Evolutionary conservation across 1,140 invertebrate genomes (phyloP).

Genomic region (Penaeus vannamei): DNA sequence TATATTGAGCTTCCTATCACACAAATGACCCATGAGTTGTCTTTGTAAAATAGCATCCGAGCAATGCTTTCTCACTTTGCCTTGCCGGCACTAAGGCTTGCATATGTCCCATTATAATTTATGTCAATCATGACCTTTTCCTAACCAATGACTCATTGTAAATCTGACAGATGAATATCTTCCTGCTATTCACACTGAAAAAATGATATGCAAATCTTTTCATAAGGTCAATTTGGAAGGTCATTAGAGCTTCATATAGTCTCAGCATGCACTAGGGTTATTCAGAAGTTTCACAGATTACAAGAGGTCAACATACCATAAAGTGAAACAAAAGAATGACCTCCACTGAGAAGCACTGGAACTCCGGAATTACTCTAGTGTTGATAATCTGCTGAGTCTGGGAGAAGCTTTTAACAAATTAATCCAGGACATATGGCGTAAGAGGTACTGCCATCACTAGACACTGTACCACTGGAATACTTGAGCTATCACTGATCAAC

Average conservation of each 20-base stretch:
- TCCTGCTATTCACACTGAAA: slow-evolving; percentile 19
- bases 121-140: slow-evolving; percentile 49
- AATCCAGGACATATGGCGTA: slow-evolving; percentile 52
- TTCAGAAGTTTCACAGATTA: slow-evolving; percentile 24
- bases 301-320: not conserved
- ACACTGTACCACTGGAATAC: slow-evolving; percentile 50
- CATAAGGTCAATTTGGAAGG: not conserved
- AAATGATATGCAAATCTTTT: not conserved
- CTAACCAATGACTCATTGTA: slow-evolving; percentile 29
- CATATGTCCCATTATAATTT: slow-evolving; percentile 60
- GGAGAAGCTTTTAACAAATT: slow-evolving; percentile 54
- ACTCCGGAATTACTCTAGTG: slow-evolving; percentile 21
- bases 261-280: slow-evolving; percentile 21
- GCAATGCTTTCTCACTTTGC: slow-evolving; percentile 44
- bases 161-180: slow-evolving; percentile 29
- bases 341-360: slow-evolving; percentile 26
- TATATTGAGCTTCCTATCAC: too few relatives aligned
- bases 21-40: too few relatives aligned
- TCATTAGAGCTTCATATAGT: not conserved
- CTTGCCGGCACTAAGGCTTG: slow-evolving; percentile 53
- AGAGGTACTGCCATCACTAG: slow-evolving; percentile 56
- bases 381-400: slow-evolving; percentile 26
- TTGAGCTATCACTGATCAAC: slow-evolving; percentile 53
- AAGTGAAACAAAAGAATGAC: not conserved
- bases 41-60: slow-evolving; percentile 36